Percentiles rank a stretch among this genome's conserved stretches.
phyloP scores from a whole-genome alignment of 2,113 vertebrate species.

The Mormyrus iriodes region DNA sequence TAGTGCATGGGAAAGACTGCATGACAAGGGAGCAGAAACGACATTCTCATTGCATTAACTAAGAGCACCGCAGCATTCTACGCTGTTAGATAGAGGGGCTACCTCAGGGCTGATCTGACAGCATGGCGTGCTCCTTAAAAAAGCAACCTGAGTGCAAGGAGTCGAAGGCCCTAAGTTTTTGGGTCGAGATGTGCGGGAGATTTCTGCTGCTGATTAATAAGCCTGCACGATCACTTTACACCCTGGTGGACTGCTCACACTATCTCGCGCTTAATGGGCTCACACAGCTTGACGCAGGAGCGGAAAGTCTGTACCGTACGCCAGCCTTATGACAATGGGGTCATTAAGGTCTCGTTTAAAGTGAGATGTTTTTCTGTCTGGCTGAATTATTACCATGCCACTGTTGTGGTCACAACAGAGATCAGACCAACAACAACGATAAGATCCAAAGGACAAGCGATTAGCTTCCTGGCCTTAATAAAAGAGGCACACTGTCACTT shows the following conservation, averaged over 20 bases:
- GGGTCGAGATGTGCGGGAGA: neutral
- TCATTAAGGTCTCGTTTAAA: slow-evolving; percentile 1
- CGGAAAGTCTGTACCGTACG: neutral
- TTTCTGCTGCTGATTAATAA: neutral
- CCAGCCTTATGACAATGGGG: neutral
- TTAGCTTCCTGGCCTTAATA: neutral
- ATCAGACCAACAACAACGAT: neutral
- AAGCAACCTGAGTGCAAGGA: neutral
- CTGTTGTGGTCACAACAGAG: neutral
- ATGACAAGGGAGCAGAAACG: neutral
- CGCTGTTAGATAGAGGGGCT: neutral
- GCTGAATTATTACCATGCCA: neutral
- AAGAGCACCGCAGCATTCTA: neutral
- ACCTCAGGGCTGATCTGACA: neutral
- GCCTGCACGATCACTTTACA: neutral
- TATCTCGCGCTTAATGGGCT: neutral
- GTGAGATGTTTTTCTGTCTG: slow-evolving; percentile 2
- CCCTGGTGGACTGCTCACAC: neutral
- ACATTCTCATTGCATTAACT: neutral
- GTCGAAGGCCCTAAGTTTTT: neutral
- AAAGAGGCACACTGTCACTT: neutral
- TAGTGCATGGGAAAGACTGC: neutral
- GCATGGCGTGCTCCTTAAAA: neutral
- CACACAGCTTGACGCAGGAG: neutral
- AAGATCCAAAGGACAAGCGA: neutral